Conservation (phyloP, 2,797 vertebrate genomes). For the Manis javanica region DNA sequence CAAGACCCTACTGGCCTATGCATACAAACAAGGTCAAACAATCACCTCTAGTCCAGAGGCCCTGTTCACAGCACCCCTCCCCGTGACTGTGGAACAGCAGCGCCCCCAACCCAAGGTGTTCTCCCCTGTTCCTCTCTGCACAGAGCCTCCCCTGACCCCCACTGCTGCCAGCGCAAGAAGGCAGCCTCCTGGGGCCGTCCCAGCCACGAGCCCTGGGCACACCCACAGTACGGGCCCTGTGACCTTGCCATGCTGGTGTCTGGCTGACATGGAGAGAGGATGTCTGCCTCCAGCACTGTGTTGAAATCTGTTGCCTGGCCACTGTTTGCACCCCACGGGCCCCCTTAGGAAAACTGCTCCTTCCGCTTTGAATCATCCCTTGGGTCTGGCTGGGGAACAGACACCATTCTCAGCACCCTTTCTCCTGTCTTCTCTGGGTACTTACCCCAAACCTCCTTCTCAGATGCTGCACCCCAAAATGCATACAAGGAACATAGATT, state of each 20-base stretch:
- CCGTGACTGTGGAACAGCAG: neutral
- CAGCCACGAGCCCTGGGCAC: neutral
- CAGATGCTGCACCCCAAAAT: neutral
- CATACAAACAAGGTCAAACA: neutral
- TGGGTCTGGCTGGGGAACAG: neutral
- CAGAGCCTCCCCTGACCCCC: neutral
- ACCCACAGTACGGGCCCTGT: neutral
- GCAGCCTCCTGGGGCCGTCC: neutral
- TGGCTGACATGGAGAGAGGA: neutral
- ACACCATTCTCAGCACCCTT: neutral
- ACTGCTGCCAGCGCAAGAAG: neutral
- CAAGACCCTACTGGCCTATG: neutral
- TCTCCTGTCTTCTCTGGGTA: neutral
- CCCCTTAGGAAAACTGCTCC: neutral
- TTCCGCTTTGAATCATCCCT: neutral
- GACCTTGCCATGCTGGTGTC: neutral
- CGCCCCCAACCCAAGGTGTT: rapidly evolving
- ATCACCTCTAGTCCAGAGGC: neutral
- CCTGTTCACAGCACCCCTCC: neutral
- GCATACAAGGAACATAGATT: neutral
- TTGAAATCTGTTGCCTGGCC: neutral
- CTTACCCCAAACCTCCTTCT: neutral
- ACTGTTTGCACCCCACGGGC: neutral
- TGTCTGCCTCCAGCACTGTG: neutral
- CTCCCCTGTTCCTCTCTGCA: neutral